phyloP scores from a whole-genome alignment of 2,888 invertebrate species.

The Pheosia gnoma region DNA sequence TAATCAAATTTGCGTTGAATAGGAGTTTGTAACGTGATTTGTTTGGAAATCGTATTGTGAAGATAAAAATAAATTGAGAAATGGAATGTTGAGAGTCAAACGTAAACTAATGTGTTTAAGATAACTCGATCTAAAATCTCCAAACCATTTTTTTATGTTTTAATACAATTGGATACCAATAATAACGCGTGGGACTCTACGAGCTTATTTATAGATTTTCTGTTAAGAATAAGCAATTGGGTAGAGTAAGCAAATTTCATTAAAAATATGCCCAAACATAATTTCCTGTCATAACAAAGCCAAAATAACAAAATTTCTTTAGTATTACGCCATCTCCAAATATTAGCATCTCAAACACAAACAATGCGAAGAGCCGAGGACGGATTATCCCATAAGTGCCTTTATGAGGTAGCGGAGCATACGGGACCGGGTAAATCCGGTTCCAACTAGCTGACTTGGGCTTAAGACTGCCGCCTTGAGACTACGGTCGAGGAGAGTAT shows the following conservation, averaged over 20 bases:
- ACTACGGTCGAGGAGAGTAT: slow-evolving; percentile 12
- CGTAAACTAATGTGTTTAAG: no score
- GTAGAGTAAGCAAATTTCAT: neutral
- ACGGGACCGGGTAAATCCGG: slow-evolving; percentile 39
- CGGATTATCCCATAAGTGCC: slow-evolving; percentile 43
- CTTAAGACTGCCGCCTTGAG: slow-evolving; percentile 37
- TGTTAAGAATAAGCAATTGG: no score
- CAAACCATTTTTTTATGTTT: no score
- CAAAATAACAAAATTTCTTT: slow-evolving; percentile 2
- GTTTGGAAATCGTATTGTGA: neutral
- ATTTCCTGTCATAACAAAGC: slow-evolving; percentile 11
- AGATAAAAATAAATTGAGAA: neutral
- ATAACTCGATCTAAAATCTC: no score
- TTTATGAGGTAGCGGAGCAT: slow-evolving; percentile 41
- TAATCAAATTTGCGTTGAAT: slow-evolving; percentile 46
- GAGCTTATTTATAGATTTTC: no score
- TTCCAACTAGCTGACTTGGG: slow-evolving; percentile 29
- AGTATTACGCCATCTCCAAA: slow-evolving; percentile 11
- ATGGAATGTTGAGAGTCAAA: no score
- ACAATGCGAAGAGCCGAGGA: slow-evolving; percentile 20
- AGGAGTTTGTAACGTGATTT: slow-evolving; percentile 27
- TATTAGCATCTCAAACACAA: slow-evolving; percentile 27
- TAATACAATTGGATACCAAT: no score
- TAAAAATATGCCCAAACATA: slow-evolving; percentile 15
- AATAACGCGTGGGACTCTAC: no score